phyloP scores from a whole-genome alignment of 2,113 vertebrate genomes.

The Pycnonotus jocosus region DNA sequence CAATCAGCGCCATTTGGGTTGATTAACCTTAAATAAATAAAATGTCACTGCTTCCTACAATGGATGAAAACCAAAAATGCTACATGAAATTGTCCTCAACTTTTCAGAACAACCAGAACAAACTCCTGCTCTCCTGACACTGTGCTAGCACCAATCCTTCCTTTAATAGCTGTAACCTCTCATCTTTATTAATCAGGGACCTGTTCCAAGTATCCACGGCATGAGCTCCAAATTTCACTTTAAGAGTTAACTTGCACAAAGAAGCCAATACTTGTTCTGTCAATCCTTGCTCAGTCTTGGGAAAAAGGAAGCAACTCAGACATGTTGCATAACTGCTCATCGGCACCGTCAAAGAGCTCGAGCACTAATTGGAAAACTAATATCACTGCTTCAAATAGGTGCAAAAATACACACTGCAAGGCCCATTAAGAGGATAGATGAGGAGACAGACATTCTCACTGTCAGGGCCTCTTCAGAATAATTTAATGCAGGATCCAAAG shows the following conservation, averaged over 20 bases:
- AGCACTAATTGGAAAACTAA: slow-evolving; percentile 2
- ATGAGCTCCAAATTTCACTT: background rate
- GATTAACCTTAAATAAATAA: background rate
- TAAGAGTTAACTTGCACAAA: background rate
- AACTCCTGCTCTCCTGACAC: background rate
- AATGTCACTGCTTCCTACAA: background rate
- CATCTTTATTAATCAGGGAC: background rate
- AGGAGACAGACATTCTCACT: slow-evolving; percentile 3
- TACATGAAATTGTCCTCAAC: background rate
- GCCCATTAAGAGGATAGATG: background rate
- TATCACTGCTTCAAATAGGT: slow-evolving; percentile 5
- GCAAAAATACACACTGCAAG: slow-evolving; percentile 10
- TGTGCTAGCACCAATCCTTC: background rate
- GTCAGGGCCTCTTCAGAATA: background rate
- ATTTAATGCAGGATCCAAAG: background rate
- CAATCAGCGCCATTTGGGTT: background rate
- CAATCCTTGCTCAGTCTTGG: background rate
- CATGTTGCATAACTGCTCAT: background rate
- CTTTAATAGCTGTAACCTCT: background rate
- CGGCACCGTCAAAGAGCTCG: background rate
- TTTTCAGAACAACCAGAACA: background rate
- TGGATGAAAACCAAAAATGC: background rate
- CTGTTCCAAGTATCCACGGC: background rate
- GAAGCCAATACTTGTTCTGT: background rate
- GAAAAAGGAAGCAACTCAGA: slow-evolving; percentile 18